Evolutionary conservation across 2,797 vertebrate species (phyloP).

Genomic region (Danio kyathit): DNA sequence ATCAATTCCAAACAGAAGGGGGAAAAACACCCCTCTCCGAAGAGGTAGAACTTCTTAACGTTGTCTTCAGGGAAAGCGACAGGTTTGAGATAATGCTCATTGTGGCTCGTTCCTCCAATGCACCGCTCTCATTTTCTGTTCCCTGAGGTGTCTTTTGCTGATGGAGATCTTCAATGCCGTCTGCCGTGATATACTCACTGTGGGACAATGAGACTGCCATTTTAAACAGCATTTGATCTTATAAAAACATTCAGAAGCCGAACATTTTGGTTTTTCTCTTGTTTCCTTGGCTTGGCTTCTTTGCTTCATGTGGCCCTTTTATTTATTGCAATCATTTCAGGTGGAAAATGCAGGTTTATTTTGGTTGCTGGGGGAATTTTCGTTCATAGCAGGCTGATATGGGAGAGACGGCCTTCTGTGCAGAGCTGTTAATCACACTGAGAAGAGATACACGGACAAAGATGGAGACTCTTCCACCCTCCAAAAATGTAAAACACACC

Average conservation of each 20-base stretch:
- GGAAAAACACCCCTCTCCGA: conserved; percentile 7
- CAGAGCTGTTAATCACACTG: conserved; percentile 8
- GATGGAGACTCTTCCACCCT: not conserved
- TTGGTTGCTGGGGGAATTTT: conserved; percentile 5
- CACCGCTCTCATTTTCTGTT: conserved; percentile 16
- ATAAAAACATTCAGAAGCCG: not conserved
- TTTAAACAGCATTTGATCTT: conserved; percentile 20
- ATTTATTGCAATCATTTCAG: not conserved
- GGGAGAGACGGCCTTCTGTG: conserved; percentile 32
- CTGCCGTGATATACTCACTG: conserved; percentile 5
- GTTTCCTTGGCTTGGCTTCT: not conserved
- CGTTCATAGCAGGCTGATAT: conserved; percentile 19
- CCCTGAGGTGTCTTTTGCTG: conserved; percentile 44
- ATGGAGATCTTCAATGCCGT: conserved; percentile 34
- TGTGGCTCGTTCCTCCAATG: conserved; percentile 22
- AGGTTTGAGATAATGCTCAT: conserved; percentile 18
- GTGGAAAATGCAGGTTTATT: conserved; percentile 4
- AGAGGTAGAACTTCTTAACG: not conserved
- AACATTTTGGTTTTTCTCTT: not conserved
- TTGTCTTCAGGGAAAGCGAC: conserved; percentile 14
- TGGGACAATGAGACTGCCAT: not conserved
- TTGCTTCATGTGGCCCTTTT: conserved; percentile 7
- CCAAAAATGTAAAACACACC: conserved; percentile 34
- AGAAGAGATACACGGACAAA: not conserved
- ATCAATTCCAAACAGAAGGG: conserved; percentile 20